Base-by-base conservation (phyloP, 2,113 vertebrate genomes). In the Lamprotornis superbus region DNA sequence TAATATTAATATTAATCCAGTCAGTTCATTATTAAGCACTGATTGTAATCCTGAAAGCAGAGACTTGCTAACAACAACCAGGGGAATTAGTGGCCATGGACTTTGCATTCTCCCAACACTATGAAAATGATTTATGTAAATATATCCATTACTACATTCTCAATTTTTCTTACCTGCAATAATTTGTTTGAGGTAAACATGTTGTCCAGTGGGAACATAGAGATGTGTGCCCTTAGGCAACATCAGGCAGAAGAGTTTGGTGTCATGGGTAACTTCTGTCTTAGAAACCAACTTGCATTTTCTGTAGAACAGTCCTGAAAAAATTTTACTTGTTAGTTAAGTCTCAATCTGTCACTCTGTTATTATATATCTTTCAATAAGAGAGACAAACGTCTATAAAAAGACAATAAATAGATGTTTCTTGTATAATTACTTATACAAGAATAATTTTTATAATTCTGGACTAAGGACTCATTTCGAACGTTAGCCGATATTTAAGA, bases 101-200 rank as follows among this genome's bases (percentile, higher is more conserved):
- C 39, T 18, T 33, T 13, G 47, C 49, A 50, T 52, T 60, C 37
- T 64, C 27, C 8, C 49, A 56, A 44, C 8, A 46, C 19, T 47
- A 40, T 3, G 28, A 53, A 57, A 87, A 74, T 19, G 11, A 57
- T 69, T 59, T 65, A 80, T 59, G 6, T 31, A 42, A 53, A 10
- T 39, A 39, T 39, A 39, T 39, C 39, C 39, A 11, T 39, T 39
- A 39, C n/a, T n/a, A n/a, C 21, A 12, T 28, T 73, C 40, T 69
- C 27, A 14, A 7, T 79, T 93, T 73, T 61, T 80, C 89, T 97
- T 97, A 99, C 99, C 99, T 98, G 98, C 92, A 96, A 99, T 86
- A 31, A 93, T 77, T 44, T 98, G 97, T 95, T 98, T 99, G 98
- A 99, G 98, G 98, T 99, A 99, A 98, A 99, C 78, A 15, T 99